These are phyloP conservation scores for Agrypnia vestita DNA, from an alignment of 1,140 invertebrate species.

Conservation along the genomic window DNA sequence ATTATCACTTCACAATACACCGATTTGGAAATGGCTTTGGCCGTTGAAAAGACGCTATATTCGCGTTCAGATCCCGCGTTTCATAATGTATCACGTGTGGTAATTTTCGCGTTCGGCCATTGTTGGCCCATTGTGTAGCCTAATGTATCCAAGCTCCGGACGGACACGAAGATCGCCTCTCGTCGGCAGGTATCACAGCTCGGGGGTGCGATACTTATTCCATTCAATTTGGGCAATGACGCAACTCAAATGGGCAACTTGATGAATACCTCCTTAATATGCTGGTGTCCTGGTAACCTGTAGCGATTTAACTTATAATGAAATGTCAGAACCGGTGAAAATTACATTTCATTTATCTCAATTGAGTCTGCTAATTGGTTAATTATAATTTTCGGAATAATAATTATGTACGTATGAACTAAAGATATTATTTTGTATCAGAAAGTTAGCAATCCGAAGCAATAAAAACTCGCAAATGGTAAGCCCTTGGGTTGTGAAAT, in stretches of 20 bases:
- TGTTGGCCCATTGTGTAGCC: constrained; percentile 42
- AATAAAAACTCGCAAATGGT: too few species aligned
- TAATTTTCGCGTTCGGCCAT: constrained; percentile 32
- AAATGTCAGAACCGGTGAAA: too few species aligned
- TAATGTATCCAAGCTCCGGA: constrained; percentile 33
- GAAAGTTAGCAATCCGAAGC: too few species aligned
- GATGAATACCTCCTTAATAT: background rate
- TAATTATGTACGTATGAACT: too few species aligned
- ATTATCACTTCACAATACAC: too few species aligned
- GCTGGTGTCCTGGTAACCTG: background rate
- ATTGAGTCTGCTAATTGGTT: too few species aligned
- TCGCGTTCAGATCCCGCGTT: constrained; percentile 1
- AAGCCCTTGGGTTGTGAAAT: too few species aligned
- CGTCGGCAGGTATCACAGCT: background rate
- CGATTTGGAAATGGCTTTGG: too few species aligned
- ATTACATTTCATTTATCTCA: too few species aligned
- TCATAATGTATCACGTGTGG: constrained; percentile 33
- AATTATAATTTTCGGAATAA: too few species aligned
- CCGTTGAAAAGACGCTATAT: background rate
- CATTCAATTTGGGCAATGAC: background rate
- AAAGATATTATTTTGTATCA: too few species aligned
- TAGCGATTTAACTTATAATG: background rate
- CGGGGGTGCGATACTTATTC: background rate
- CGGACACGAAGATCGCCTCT: constrained; percentile 5
- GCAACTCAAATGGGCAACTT: background rate